Conservation (phyloP, 2,888 invertebrate genomes). For the Cryptophagus acutangulus region DNA sequence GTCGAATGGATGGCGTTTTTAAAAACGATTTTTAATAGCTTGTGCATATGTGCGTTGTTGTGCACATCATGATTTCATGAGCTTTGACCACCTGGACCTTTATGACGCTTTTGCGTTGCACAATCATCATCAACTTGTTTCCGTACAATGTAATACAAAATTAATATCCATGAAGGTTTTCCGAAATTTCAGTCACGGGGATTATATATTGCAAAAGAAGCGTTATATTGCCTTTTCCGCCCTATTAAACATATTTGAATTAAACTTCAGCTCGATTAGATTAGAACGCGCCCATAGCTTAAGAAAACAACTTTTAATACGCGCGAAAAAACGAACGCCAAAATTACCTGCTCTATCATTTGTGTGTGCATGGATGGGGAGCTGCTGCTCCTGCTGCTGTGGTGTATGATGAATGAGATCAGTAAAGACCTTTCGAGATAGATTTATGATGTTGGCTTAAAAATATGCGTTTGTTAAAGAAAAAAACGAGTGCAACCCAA, state of each 20-base stretch:
- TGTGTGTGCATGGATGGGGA: not conserved
- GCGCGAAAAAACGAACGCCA: not conserved
- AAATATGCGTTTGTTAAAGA: constrained; percentile 15
- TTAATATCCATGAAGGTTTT: too few species aligned
- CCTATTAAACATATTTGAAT: constrained; percentile 1
- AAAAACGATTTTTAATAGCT: too few species aligned
- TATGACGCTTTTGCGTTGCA: too few species aligned
- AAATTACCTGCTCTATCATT: constrained; percentile 1
- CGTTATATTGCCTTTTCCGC: not conserved
- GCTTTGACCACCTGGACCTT: too few species aligned
- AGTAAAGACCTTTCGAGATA: constrained; percentile 4
- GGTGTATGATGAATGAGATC: constrained; percentile 14
- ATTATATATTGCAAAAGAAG: too few species aligned
- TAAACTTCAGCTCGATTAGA: not conserved
- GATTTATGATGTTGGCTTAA: constrained; percentile 16
- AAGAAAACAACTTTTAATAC: constrained; percentile 1
- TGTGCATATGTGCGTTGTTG: too few species aligned
- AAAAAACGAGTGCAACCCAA: constrained; percentile 4
- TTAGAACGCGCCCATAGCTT: not conserved
- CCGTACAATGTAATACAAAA: too few species aligned
- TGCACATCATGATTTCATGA: too few species aligned
- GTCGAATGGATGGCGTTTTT: too few species aligned
- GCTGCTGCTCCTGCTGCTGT: not conserved
- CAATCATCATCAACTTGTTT: too few species aligned
- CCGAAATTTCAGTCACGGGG: too few species aligned